Evolutionary conservation across 2,113 vertebrate genomes (phyloP), one percentile per base, ranked within the genome.

Genomic region (Seriola aureovittata): DNA sequence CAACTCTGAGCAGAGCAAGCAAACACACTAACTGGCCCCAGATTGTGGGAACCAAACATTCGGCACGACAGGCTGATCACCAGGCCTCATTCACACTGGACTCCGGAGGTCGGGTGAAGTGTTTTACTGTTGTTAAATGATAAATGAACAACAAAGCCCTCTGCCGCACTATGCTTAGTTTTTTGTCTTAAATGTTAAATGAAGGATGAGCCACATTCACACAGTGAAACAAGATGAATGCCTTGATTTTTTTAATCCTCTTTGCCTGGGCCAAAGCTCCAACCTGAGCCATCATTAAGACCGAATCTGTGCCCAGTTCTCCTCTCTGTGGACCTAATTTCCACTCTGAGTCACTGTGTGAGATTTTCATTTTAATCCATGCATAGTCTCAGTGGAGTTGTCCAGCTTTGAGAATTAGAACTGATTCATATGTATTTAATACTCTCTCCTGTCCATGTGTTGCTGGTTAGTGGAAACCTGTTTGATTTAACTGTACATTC

Each of bases 41-140:
- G 52, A 62, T 57, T 84, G 59, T 89, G 80, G 80, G 84, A 88
- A 87, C 4, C 42, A 38, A 57, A 65, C 64, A 48, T 80, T 85
- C 29, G 32, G 48, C 40, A 46, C 23, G 7, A 9, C 12, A 19
- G 23, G 25, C 8, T 63, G 36, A 44, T 10, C 42, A 5, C 17
- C 44, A 32, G 54, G 9, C 36, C 44, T 65, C 50, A 5, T 77
- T 52, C 44, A 14, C 13, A 23, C 40, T 63, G 12, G 52, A 6
- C 13, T 32, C 60, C 36, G 36, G 23, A 59, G 1, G 5, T 59
- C 57, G 13, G 25, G 25, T 29, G 8, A 25, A 59, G 6, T 14
- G 5, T 38, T 62, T 57, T 57, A 60, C 4, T 19, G 50, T 21
- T 29, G 29, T 29, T 29, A 29, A 29, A 29, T 21, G 8, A 5